Evolutionary conservation across 2,797 vertebrate species (phyloP), one percentile per base, ranked within the genome.

Genomic region (Sebastes hubbsi): DNA sequence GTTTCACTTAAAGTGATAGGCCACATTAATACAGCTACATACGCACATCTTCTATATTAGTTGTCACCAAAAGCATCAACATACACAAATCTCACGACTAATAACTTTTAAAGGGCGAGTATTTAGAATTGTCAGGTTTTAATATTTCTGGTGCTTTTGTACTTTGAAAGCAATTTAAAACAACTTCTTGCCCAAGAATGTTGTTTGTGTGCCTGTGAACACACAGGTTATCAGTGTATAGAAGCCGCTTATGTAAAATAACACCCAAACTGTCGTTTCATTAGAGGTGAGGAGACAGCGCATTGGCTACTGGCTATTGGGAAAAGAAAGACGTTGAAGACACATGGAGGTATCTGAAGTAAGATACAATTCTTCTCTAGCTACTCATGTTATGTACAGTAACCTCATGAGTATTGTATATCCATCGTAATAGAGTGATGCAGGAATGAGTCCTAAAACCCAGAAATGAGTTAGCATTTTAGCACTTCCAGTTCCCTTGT

Each of bases 1-100:
- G 65, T 76, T 88, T 85, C 63, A 77, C 82, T 82, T 83, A 81
- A 89, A 85, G 83, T 38, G 29, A 81, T 34, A 83, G 72, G 46
- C 74, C 60, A 67, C 61, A 42, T 54, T 66, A 60, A 78, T 61
- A 55, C 71, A 83, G 38, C 29, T 27, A 13, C 63, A 59, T 63
- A 63, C 13, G 3, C 8, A 25, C 11, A 24, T 58, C 27, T 54
- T 36, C 58, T 29, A 62, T 30, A 64, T 67, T 62, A 27, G 52
- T 32, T 61, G 8, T 69, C 72, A 78, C 55, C 30, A 67, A 86
- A 76, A 49, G 11, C 38, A 67, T 56, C 14, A 64, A 56, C 12
- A 58, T 25, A 55, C n/a, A 22, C 34, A 3, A 27, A 65, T 32
- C 49, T 54, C 25, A 63, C 8, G 12, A 65, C 10, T 18, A 59